Conservation (phyloP, 2,888 invertebrate species). For the Lacanobia oleracea region DNA sequence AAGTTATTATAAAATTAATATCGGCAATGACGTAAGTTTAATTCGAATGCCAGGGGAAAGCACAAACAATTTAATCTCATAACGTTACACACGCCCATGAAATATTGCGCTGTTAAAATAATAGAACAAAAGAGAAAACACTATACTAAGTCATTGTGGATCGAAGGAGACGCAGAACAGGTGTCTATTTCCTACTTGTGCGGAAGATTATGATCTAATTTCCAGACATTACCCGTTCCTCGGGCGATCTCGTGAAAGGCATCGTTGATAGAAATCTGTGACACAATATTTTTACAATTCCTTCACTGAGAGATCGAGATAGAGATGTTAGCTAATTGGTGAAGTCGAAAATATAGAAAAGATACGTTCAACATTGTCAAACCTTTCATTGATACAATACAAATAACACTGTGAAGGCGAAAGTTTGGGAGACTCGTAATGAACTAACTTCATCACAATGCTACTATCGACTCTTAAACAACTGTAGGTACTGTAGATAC, state of each 20-base stretch:
- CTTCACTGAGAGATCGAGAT: conserved; percentile 39
- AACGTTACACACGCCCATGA: conserved; percentile 50
- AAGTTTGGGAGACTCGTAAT: background rate
- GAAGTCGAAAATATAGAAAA: conserved; percentile 1
- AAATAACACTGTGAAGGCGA: conserved; percentile 7
- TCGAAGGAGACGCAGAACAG: conserved; percentile 68
- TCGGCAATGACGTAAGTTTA: conserved; percentile 44
- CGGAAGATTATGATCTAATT: conserved; percentile 83
- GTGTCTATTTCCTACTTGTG: conserved; percentile 75
- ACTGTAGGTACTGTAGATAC: background rate
- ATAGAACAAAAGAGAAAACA: conserved; percentile 64
- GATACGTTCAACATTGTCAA: background rate
- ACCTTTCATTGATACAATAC: conserved; percentile 18
- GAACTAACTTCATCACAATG: background rate
- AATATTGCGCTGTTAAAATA: conserved; percentile 56
- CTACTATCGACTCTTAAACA: background rate
- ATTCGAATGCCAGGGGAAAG: conserved; percentile 60
- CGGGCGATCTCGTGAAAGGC: conserved; percentile 78
- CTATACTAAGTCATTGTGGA: conserved; percentile 61
- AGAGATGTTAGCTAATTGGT: conserved; percentile 26
- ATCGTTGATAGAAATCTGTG: conserved; percentile 61
- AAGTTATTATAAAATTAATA: conserved; percentile 30
- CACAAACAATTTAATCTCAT: conserved; percentile 55
- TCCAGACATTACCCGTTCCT: conserved; percentile 73
- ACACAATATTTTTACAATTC: conserved; percentile 66